Evolutionary conservation across 2,113 vertebrate species (phyloP).

Genomic region (Cranoglanis bouderius): DNA sequence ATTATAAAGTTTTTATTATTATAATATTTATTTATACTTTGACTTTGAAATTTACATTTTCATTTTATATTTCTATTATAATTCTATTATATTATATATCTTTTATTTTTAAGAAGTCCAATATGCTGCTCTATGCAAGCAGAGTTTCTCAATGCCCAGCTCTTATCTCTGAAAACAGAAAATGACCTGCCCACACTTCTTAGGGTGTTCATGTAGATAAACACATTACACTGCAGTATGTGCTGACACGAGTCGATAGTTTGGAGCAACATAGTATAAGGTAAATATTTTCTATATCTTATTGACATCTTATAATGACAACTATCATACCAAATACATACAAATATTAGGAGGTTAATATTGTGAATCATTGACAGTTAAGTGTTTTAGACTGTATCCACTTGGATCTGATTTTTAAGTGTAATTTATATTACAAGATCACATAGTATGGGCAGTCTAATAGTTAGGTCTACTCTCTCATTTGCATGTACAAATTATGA

Average conservation of each 20-base stretch:
- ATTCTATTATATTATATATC: not conserved
- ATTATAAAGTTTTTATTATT: too few relatives aligned
- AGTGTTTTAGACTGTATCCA: not conserved
- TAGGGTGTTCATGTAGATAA: conserved; percentile 29
- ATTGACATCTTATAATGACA: not conserved
- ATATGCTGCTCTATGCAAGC: not conserved
- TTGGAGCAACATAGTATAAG: not conserved
- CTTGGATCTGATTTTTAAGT: not conserved
- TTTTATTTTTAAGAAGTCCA: not conserved
- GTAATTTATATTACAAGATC: not conserved
- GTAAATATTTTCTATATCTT: conserved; percentile 9
- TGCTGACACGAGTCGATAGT: not conserved
- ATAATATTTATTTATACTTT: too few relatives aligned
- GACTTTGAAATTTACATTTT: too few relatives aligned
- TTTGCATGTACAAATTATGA: not conserved
- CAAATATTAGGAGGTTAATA: not conserved
- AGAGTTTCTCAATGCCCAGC: not conserved
- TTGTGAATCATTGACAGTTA: not conserved
- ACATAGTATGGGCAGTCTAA: not conserved
- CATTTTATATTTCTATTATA: too few relatives aligned
- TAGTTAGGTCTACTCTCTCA: not conserved
- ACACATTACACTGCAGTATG: not conserved
- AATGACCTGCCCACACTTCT: conserved; percentile 21
- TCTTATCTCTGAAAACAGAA: conserved; percentile 50
- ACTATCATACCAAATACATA: not conserved